phyloP scores from a whole-genome alignment of 2,113 vertebrate genomes.

The Prunella himalayana region DNA sequence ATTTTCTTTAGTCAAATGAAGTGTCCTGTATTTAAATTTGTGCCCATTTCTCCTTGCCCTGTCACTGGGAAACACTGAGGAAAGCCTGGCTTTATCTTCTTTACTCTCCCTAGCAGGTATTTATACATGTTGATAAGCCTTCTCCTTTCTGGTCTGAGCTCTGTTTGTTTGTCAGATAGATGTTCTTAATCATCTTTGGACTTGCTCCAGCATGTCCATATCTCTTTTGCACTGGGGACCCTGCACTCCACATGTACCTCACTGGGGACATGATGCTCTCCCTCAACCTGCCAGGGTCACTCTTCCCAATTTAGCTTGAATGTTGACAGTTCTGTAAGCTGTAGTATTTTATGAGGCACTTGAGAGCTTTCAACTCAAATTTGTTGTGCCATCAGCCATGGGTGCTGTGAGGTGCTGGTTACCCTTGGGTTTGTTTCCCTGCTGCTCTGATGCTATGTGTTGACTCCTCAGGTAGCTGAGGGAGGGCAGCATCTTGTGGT shows the following conservation, averaged over 20 bases:
- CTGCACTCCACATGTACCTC: neutral
- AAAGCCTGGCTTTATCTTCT: neutral
- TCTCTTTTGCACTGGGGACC: neutral
- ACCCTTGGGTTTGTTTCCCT: neutral
- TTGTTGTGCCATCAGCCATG: neutral
- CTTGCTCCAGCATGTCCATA: neutral
- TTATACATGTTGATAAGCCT: neutral
- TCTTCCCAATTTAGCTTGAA: neutral
- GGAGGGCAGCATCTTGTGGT: neutral
- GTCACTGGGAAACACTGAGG: neutral
- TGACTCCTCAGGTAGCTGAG: neutral
- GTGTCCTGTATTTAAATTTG: neutral
- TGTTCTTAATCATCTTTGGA: neutral
- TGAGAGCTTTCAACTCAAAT: neutral
- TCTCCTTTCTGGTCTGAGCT: neutral
- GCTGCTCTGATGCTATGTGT: fast-evolving
- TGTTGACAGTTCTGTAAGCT: neutral
- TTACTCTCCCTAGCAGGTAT: neutral
- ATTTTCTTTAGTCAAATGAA: neutral
- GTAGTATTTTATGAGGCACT: neutral
- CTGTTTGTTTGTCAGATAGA: neutral
- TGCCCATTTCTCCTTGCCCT: neutral
- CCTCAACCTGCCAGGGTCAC: neutral
- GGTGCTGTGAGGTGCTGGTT: fast-evolving
- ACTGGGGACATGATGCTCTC: neutral